Evolutionary conservation across 2,113 vertebrate species (phyloP).

Genomic region (Petrocephalus zakoni): DNA sequence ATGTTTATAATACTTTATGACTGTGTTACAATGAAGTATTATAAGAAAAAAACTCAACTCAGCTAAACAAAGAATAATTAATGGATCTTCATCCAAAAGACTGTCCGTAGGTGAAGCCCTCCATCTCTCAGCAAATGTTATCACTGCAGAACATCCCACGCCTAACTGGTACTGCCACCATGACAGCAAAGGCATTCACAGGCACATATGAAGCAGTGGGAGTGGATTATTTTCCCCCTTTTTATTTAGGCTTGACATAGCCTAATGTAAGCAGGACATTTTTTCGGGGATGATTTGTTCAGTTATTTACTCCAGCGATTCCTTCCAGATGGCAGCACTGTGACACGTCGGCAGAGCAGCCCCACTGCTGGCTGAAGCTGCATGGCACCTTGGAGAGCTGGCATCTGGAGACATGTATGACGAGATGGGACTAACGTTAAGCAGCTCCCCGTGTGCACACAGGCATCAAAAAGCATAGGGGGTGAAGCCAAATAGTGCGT

Average conservation of each 20-base stretch:
- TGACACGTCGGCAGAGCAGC: neutral
- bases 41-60: neutral
- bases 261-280: conserved; percentile 26
- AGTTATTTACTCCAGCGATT: conserved; percentile 24
- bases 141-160: neutral
- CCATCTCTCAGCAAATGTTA: neutral
- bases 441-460: neutral
- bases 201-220: neutral
- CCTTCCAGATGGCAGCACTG: neutral
- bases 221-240: neutral
- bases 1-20: too few relatives aligned
- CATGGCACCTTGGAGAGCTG: neutral
- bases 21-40: too few relatives aligned
- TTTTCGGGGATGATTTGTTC: conserved; percentile 3
- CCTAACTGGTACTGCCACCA: neutral
- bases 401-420: neutral
- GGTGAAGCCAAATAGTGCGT: neutral
- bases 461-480: neutral
- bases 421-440: neutral
- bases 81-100: neutral
- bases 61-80: neutral
- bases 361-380: neutral
- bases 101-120: neutral
- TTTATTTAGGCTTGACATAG: conserved; percentile 21
- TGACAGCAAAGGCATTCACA: neutral